phyloP scores from a whole-genome alignment of 2,888 invertebrate species.

The Tenthredo distinguenda region DNA sequence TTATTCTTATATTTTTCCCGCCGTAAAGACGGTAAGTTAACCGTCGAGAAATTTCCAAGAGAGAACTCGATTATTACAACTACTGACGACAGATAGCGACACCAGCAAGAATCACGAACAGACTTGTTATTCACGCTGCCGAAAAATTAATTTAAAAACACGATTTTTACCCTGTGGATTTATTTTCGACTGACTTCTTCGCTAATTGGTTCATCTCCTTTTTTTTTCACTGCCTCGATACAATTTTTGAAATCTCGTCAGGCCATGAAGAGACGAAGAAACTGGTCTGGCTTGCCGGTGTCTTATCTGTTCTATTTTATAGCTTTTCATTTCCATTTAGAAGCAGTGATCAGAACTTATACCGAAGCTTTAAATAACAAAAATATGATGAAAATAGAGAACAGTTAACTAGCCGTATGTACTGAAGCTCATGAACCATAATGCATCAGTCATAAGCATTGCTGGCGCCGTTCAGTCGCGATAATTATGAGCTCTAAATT shows the following conservation, averaged over 20 bases:
- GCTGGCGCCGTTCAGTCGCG: conserved; percentile 28
- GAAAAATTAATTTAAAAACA: background rate
- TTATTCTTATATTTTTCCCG: conserved; percentile 54
- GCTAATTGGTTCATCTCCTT: background rate
- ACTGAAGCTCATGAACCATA: background rate
- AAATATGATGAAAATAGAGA: background rate
- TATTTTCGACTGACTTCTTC: too few species aligned
- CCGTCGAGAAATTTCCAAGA: background rate
- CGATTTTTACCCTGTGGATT: background rate
- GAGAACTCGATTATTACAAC: background rate
- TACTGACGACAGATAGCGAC: background rate
- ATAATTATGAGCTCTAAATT: conserved; percentile 13
- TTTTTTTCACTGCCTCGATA: background rate
- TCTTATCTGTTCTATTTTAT: background rate
- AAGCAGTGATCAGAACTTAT: background rate
- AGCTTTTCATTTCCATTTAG: background rate
- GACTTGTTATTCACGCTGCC: background rate
- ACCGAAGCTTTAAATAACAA: background rate
- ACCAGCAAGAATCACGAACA: background rate
- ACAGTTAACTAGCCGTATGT: background rate
- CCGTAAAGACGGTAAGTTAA: conserved; percentile 53
- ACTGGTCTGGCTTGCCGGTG: background rate
- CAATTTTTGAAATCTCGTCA: background rate
- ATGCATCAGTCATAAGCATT: conserved; percentile 1
- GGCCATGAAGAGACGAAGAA: background rate